phyloP scores from a whole-genome alignment of 2,797 vertebrate species.

The Cynodonichthys magdalenae region DNA sequence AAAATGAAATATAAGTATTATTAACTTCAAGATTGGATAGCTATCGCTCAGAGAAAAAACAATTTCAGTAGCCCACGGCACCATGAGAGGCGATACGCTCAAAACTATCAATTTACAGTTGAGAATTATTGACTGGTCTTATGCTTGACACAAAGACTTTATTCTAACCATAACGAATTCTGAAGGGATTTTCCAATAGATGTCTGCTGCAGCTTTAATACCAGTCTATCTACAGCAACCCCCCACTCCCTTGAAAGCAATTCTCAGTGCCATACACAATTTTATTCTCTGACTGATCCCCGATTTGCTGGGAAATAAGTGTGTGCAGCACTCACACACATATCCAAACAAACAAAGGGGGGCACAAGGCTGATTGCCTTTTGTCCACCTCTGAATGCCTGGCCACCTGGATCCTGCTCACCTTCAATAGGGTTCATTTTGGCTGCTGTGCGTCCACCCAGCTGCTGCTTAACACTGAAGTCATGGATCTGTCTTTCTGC shows the following conservation, averaged over 20 bases:
- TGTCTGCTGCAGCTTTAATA: conserved; percentile 58
- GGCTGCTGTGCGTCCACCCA: conserved; percentile 44
- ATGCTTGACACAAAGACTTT: conserved; percentile 60
- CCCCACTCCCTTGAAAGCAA: conserved; percentile 67
- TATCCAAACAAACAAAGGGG: conserved; percentile 38
- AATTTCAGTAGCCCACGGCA: conserved; percentile 51
- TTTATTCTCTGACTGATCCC: conserved; percentile 58
- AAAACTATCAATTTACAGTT: conserved; percentile 66
- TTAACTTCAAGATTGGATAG: conserved; percentile 54
- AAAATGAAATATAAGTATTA: conserved; percentile 61
- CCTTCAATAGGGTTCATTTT: conserved; percentile 73
- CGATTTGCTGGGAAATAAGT: conserved; percentile 27
- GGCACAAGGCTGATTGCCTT: conserved; percentile 66
- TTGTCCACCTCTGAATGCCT: conserved; percentile 63
- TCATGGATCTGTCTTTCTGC: conserved; percentile 30
- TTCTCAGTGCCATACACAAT: conserved; percentile 59
- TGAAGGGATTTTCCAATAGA: conserved; percentile 68
- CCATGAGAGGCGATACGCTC: conserved; percentile 42
- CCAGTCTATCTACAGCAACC: conserved; percentile 56
- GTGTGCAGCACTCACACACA: conserved; percentile 30
- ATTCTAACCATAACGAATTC: conserved; percentile 67
- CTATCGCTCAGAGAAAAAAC: conserved; percentile 57
- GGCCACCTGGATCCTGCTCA: conserved; percentile 71
- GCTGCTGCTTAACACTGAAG: conserved; percentile 61
- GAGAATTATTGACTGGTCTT: conserved; percentile 61